phyloP scores from a whole-genome alignment of 1,140 invertebrate species.

The Drosophila kanapiae region DNA sequence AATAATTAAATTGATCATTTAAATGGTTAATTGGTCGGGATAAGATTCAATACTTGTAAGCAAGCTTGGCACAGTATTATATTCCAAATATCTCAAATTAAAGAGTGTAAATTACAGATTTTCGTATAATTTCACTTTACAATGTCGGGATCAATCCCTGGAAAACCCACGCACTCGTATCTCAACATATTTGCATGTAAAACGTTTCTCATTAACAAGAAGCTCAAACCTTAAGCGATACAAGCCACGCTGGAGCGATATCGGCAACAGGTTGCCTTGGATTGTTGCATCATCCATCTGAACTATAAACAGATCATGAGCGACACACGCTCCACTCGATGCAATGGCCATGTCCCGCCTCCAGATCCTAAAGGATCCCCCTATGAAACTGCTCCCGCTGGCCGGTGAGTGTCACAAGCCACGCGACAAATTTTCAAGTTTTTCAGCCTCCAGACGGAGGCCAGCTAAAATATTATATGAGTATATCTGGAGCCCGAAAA shows the following conservation, averaged over 20 bases:
- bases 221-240: conserved; percentile 14
- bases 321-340: conserved; percentile 27
- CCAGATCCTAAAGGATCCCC: conserved; percentile 6
- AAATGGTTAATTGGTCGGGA: neutral
- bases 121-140: neutral
- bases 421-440: conserved; percentile 77
- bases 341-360: conserved; percentile 20
- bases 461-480: conserved; percentile 23
- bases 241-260: conserved; percentile 13
- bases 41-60: neutral
- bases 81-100: neutral
- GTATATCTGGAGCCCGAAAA: conserved; percentile 17
- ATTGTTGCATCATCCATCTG: conserved; percentile 41
- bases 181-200: conserved; percentile 9
- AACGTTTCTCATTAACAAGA: conserved; percentile 14
- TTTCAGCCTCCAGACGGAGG: conserved; percentile 35
- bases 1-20: neutral
- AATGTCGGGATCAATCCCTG: no score
- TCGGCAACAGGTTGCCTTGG: conserved; percentile 32
- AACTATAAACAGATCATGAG: conserved; percentile 45
- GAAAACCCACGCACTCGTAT: conserved; percentile 2
- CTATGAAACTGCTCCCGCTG: neutral
- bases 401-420: conserved; percentile 40
- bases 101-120: neutral
- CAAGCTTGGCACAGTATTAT: rapidly evolving